Evolutionary conservation across 2,113 vertebrate species (phyloP), one percentile per base, ranked within the genome.

Genomic region (Vidua macroura): DNA sequence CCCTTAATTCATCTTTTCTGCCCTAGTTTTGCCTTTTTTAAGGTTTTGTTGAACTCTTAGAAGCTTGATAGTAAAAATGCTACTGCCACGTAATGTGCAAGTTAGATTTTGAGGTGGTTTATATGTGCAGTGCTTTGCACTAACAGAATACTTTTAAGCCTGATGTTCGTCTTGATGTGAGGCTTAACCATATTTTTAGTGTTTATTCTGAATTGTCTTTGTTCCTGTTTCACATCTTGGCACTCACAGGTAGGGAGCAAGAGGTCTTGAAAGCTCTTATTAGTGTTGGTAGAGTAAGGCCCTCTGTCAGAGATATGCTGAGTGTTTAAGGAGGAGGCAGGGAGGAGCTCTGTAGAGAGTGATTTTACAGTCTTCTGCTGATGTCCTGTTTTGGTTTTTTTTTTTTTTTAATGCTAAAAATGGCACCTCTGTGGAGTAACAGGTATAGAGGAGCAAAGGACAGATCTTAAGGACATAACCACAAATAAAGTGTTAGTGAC

Each of bases 11-110:
- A 35, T 69, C n/a, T 89, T 63, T 90, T 69, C 48, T 95, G 67
- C 80, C 82, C 68, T 80, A 19, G 14, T 84, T 94, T 93, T 76
- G 62, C 88, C 89, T 91, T 93, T 23, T 80, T 78, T 85, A 77
- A 88, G 46, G 60, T 88, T 93, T 93, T 92, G 48, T 80, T 95
- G 60, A 80, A 70, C 60, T 97, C 90, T 66, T 77, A 93, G 78
- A 44, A 72, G 37, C 62, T 84, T 72, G 85, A 56, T 35, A 90
- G 43, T 93, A 44, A 94, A 92, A 96, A 91, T 60, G 20, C 76
- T 90, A 52, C 48, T 83, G 41, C 72, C 31, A 13, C 20, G 20
- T 81, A 52, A 72, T 37, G 46, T 67, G 17, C 31, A 74, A 73
- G 55, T 52, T 35, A 56, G 37, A 68, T 86, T 88, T 93, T 83